Evolutionary conservation across 1,140 invertebrate genomes (phyloP).

Genomic region (Drosophila subpulchrella): DNA sequence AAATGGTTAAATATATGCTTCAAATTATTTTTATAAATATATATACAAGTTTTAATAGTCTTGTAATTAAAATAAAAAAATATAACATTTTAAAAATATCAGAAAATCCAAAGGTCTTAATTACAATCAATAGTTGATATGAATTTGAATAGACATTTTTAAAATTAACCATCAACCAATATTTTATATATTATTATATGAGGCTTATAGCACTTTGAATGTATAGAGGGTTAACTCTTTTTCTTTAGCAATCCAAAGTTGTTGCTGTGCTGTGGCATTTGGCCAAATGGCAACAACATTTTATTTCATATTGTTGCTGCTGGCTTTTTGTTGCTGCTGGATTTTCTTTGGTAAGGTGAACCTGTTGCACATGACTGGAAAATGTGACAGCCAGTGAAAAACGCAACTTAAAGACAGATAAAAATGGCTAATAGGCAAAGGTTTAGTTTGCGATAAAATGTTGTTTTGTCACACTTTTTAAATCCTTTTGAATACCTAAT

Average conservation of each 20-base stretch:
- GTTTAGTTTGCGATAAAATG: background rate
- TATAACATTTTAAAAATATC: too few relatives aligned
- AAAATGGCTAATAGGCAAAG: conserved; percentile 4
- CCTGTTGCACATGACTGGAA: conserved; percentile 62
- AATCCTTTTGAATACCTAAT: too few relatives aligned
- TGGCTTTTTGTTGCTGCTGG: conserved; percentile 34
- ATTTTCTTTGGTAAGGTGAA: conserved; percentile 44
- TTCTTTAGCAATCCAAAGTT: conserved; percentile 19
- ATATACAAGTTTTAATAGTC: too few relatives aligned
- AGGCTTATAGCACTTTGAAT: background rate
- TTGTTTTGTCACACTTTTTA: background rate
- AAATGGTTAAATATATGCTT: too few relatives aligned
- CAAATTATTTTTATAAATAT: too few relatives aligned
- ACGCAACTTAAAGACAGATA: background rate
- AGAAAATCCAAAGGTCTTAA: too few relatives aligned
- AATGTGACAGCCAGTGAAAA: conserved; percentile 22
- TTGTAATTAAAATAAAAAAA: too few relatives aligned
- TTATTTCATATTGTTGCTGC: conserved; percentile 38
- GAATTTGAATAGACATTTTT: background rate
- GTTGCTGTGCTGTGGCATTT: conserved; percentile 65
- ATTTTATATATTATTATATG: background rate
- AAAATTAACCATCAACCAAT: background rate
- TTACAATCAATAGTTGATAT: too few relatives aligned
- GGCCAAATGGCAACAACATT: conserved; percentile 72
- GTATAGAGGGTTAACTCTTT: conserved; percentile 20